Evolutionary conservation across 2,113 vertebrate genomes (phyloP), one percentile per base, ranked within the genome.

Genomic region (Macrotus californicus): DNA sequence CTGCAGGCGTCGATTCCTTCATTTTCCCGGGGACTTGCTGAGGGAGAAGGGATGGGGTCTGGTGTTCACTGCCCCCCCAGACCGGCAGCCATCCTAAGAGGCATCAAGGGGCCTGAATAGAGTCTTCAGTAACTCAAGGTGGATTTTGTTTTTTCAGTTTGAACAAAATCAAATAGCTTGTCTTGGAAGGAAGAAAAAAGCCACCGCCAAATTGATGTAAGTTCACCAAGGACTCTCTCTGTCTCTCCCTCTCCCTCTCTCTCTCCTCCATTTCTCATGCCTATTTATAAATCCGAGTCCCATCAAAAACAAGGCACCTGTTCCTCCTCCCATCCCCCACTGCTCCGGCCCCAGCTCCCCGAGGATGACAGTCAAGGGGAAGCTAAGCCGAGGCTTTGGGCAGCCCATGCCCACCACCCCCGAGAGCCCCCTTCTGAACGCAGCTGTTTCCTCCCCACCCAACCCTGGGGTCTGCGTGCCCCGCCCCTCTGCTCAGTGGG

Each of bases 101-200:
- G n/a, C 16, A 31, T 56, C 7, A 0, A 84, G 69, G 6, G 50
- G 22, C 14, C 26, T 61, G 41, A 73, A 73, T 19, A 87, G 64
- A 56, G 36, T 59, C 41, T 66, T 66, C 48, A 39, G 61, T 81
- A 41, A 84, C 64, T 92, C 48, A 80, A 83, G 67, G 48, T 79
- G 48, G 75, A 21, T 83, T 91, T 66, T 10, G 1, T 39, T 36
- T 26, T 36, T 18, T 61, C 43, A 19, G n/a, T 77, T 73, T 85
- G 52, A 85, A 95, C 34, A 82, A 34, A 95, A 70, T 76, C 39
- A 88, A 88, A 89, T 29, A 46, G 34, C 34, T 93, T 64, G 21
- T 93, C 54, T 93, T 41, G 69, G 59, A 92, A 64, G 87, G 76
- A 96, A 85, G 34, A 61, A 85, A 96, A 96, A 73, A 14, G 8